Percentiles rank a stretch among this genome's conserved stretches.
These are phyloP conservation scores for Drosophila antonietae DNA, from an alignment of 2,888 invertebrate species.

Conservation along the genomic window DNA sequence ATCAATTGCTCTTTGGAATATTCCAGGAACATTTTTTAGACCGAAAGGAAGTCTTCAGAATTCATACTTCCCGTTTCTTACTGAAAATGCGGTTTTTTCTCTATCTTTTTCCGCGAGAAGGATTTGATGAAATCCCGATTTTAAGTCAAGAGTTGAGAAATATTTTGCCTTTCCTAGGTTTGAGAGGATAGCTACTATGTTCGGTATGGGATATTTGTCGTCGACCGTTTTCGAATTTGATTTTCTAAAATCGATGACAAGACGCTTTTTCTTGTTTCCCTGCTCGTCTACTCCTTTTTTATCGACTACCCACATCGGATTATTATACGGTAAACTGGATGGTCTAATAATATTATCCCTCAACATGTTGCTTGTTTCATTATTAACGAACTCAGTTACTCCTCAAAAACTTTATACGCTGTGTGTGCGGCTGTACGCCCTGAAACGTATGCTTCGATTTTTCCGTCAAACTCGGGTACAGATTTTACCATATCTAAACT, in stretches of 20 bases:
- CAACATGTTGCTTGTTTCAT: neutral
- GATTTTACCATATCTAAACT: constrained; percentile 6
- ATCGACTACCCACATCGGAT: too few relatives aligned
- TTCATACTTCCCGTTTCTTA: constrained; percentile 16
- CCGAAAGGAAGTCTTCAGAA: constrained; percentile 21
- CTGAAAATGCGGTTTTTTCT: constrained; percentile 14
- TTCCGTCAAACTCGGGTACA: neutral
- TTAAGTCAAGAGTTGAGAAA: constrained; percentile 70
- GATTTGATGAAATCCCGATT: neutral
- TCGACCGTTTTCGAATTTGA: constrained; percentile 44
- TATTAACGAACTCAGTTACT: constrained; percentile 12
- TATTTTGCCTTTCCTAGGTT: constrained; percentile 71
- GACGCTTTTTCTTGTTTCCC: neutral
- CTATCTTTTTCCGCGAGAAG: constrained; percentile 16
- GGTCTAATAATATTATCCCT: neutral
- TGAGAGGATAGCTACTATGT: constrained; percentile 56
- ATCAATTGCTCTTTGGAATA: constrained; percentile 24
- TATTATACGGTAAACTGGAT: constrained; percentile 12
- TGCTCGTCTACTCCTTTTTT: neutral
- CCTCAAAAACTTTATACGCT: constrained; percentile 10
- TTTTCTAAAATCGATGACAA: neutral
- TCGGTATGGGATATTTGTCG: constrained; percentile 59
- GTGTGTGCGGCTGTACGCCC: neutral
- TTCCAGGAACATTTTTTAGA: constrained; percentile 14
- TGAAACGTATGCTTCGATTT: constrained; percentile 7